Base-by-base conservation (phyloP, 1,140 invertebrate genomes). In the Anastatus disparis region DNA sequence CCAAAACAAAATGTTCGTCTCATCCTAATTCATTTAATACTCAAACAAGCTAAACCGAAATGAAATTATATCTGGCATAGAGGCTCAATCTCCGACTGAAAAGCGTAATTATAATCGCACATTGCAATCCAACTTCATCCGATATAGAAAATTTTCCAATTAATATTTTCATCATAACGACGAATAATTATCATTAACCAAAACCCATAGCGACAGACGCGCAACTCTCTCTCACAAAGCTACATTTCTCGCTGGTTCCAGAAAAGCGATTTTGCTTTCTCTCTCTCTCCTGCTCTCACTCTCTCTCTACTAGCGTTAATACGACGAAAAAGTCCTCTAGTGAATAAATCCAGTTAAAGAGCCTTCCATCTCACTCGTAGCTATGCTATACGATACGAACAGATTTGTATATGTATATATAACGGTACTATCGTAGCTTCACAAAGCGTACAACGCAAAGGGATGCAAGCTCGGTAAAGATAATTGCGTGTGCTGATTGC, bases 401-500 rank as follows among this genome's bases (percentile, higher is more conserved):
- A 8, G 15, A 31, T 55, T 55, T 55, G 56, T 44, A n/a, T 59
- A 17, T 35, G 38, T 10, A 40, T 38, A 40, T 6, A 10, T 10
- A 10, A 35, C 10, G 31, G 10, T 27, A 4, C 24, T 52, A 22
- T 52, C n/a, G 13, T 27, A 29, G 55, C 22, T 3, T 31, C n/a
- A n/a, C n/a, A 38, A 20, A 8, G n/a, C 20, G 26, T 13, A 40
- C 29, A 35, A 35, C 31, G 46, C 29, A 61, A 61, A 52, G 44
- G 15, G 35, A 35, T 48, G 17, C 55, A 13, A 42, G 10, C 12
- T 52, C 35, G 56, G 44, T 13, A 69, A 69, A 53, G 44, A 69
- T 61, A 69, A 69, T 69, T 69, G 46, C 56, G 12, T 48, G 65
- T 20, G 53, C 66, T 69, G 58, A 69, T 69, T 69, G 56, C 22